phyloP scores from a whole-genome alignment of 1,140 invertebrate species.

The Papilio machaon region DNA sequence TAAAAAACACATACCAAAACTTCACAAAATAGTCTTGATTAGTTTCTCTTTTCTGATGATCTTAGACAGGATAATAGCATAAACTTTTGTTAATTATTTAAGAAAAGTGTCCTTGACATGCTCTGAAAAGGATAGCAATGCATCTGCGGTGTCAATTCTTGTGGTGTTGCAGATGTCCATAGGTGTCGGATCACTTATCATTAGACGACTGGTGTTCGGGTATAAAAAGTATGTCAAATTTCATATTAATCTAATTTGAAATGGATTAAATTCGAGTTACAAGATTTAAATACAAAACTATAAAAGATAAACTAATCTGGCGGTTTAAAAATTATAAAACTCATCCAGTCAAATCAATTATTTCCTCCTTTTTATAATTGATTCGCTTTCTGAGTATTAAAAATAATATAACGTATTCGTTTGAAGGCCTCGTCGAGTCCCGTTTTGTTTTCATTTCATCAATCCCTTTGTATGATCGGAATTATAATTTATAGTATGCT shows the following conservation, averaged over 20 bases:
- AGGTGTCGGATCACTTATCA: too few species aligned
- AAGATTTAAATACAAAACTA: neutral
- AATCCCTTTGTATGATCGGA: neutral
- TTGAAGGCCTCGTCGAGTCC: neutral
- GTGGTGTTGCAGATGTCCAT: too few species aligned
- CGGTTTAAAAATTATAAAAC: neutral
- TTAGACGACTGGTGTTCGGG: too few species aligned
- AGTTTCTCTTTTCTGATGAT: neutral
- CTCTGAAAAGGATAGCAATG: too few species aligned
- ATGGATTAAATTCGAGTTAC: too few species aligned
- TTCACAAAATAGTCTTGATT: neutral
- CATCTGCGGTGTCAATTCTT: too few species aligned
- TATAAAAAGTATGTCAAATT: too few species aligned
- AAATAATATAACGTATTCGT: neutral
- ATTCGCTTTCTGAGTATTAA: neutral
- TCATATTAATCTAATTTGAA: too few species aligned
- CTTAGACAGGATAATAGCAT: neutral
- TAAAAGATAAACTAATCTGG: neutral
- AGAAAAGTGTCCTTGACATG: too few species aligned
- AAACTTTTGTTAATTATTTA: neutral
- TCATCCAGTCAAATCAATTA: neutral
- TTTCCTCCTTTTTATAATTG: too few species aligned
- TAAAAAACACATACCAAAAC: neutral
- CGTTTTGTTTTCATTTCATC: slow-evolving; percentile 19
- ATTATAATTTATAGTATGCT: slow-evolving; percentile 1